Conservation (phyloP, 1,140 invertebrate species). For the Phocides pigmalion region DNA sequence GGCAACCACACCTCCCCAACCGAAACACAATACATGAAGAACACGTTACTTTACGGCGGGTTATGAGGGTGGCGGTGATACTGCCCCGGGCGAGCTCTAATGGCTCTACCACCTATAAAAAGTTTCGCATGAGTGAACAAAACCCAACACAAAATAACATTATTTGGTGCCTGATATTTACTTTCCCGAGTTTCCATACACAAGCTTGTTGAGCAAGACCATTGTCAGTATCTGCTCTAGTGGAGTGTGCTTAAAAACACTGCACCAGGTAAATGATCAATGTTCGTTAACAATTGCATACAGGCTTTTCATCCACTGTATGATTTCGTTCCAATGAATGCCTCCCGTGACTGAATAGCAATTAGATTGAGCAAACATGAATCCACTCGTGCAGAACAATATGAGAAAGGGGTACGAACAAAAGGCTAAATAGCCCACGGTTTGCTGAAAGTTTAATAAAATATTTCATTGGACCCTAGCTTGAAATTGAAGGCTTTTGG, state of each 20-base stretch:
- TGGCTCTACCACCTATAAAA: no score
- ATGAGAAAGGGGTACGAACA: constrained; percentile 68
- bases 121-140: not conserved
- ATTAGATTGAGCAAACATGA: constrained; percentile 77
- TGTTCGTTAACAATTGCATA: constrained; percentile 37
- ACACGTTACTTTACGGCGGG: no score
- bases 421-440: constrained; percentile 44
- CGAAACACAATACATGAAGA: no score
- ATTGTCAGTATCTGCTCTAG: constrained; percentile 14
- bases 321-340: constrained; percentile 69
- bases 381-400: constrained; percentile 71
- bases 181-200: not conserved
- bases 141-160: constrained; percentile 1
- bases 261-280: constrained; percentile 31
- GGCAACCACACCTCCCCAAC: no score
- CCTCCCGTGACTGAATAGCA: constrained; percentile 69
- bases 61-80: no score
- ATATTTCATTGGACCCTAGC: constrained; percentile 32
- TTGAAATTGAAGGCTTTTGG: constrained; percentile 21
- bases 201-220: constrained; percentile 2
- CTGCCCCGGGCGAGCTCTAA: no score
- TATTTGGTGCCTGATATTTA: not conserved
- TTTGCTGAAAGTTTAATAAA: constrained; percentile 41
- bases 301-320: constrained; percentile 50
- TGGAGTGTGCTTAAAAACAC: constrained; percentile 18